Evolutionary conservation across 2,797 vertebrate species (phyloP), one percentile per base, ranked within the genome.

Genomic region (Gobio occitaniae): DNA sequence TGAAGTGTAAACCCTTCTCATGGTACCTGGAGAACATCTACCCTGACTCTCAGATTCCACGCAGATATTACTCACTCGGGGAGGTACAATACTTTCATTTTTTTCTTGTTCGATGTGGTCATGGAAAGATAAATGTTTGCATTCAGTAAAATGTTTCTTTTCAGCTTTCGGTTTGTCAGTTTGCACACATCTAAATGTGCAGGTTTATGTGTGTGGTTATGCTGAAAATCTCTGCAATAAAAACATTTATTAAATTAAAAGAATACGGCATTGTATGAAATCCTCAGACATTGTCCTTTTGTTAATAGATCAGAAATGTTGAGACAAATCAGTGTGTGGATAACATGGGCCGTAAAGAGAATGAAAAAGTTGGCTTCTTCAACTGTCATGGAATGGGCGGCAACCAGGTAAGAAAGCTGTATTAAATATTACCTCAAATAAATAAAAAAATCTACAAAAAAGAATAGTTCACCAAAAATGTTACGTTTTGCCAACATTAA

Each of bases 321-420:
- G 98, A 99, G 91, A 98, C 97, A 81, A 99, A 99, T 93, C 98
- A 99, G 89, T 99, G 98, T 79, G 95, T 99, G 90, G 98, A 99
- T 94, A 99, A 99, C 95, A 99, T 99, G 98, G 98, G 98, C 68
- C 95, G 98, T 61, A 99, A 99, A 84, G 98, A 99, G 89, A 99
- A 99, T 0, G 98, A 99, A 90, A 99, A 99, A 94, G 98, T 99
- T 11, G 98, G 98, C 80, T 99, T 99, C 84, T 99, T 99, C 95
- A 99, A 99, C 95, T 99, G 98, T 87, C 98, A 99, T 0, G 97
- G 98, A 85, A 99, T 99, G 98, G 98, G 98, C 66, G 98, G 98
- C 83, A 99, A 99, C 91, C 98, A 99, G 97, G 98, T 99, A 94
- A 96, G 91, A 29, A 80, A 19, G 16, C 56, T 77, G 3, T 61